Base-by-base conservation (phyloP, 2,797 vertebrate genomes). In the Anabas testudineus region DNA sequence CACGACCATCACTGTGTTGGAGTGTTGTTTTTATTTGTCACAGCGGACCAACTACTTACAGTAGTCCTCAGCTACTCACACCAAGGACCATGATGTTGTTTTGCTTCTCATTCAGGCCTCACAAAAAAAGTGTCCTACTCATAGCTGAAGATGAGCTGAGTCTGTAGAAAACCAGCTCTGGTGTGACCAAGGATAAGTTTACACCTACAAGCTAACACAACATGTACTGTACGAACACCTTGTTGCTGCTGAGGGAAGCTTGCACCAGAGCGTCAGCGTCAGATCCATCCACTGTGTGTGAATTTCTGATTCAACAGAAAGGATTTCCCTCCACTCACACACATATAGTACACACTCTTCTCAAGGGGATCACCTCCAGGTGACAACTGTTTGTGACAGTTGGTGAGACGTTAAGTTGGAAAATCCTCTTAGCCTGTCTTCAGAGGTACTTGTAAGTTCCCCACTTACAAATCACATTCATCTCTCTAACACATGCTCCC, bases 391-490 rank as follows among this genome's bases (percentile, higher is more conserved):
- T 82, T 79, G 79, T 89, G 86, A 86, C 87, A 91, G 87, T 84
- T 80, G 66, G 64, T 51, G 54, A 83, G 69, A 80, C 45, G 26
- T 78, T 84, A 88, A 91, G 87, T 90, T 86, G 87, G 87, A 90
- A 92, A 92, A 92, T 90, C 92, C 86, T 91, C 90, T 92, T 88
- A 88, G 56, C 37, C 12, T 19, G 15, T 53, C 55, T 36, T 48
- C 45, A 1, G 41, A 61, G 45, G 61, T 53, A 65, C 28, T 19
- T 26, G 51, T 65, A 46, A 68, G 26, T 81, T 71, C 66, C 55
- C 51, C 43, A 59, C 72, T 82, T 26, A 61, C 39, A 53, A 45
- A 62, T 55, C 26, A 7, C 42, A 47, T 14, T 16, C 59, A 55
- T 59, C 19, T 59, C 19, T 34, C 46, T 21, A 73, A 65, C 61